phyloP scores from a whole-genome alignment of 2,888 invertebrate species.

The Pilophorus perplexus region DNA sequence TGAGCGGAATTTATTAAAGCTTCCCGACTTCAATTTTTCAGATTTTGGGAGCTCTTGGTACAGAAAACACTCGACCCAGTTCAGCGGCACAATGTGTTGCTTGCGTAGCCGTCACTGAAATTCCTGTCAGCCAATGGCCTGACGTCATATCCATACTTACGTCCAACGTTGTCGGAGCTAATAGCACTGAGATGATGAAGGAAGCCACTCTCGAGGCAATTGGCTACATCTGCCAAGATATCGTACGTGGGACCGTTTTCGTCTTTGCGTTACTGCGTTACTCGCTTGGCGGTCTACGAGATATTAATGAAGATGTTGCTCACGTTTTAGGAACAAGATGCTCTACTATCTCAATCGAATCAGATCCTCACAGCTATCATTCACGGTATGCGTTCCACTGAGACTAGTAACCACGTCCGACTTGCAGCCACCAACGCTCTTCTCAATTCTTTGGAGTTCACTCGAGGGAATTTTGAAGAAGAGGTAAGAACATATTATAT shows the following conservation, averaged over 20 bases:
- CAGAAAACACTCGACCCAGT: conserved; percentile 91
- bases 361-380: conserved; percentile 97
- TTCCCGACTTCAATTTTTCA: conserved; percentile 53
- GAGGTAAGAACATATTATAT: conserved; percentile 60
- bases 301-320: neutral
- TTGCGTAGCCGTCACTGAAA: conserved; percentile 94
- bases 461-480: conserved; percentile 96
- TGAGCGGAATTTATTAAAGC: neutral
- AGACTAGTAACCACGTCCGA: conserved; percentile 89
- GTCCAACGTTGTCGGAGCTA: conserved; percentile 82
- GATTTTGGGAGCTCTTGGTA: conserved; percentile 91
- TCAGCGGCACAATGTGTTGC: conserved; percentile 99
- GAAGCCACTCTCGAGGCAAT: conserved; percentile 97
- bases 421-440: conserved; percentile 96
- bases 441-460: conserved; percentile 96
- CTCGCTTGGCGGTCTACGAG: neutral
- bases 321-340: conserved; percentile 80
- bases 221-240: conserved; percentile 98
- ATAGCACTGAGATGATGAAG: conserved; percentile 88
- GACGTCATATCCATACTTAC: conserved; percentile 84
- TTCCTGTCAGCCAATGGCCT: conserved; percentile 89
- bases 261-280: no score
- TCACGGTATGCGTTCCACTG: conserved; percentile 94
- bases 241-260: conserved; percentile 62
- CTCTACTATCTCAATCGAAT: conserved; percentile 88